phyloP scores from a whole-genome alignment of 2,888 invertebrate species.

The Drosophila falleni region DNA sequence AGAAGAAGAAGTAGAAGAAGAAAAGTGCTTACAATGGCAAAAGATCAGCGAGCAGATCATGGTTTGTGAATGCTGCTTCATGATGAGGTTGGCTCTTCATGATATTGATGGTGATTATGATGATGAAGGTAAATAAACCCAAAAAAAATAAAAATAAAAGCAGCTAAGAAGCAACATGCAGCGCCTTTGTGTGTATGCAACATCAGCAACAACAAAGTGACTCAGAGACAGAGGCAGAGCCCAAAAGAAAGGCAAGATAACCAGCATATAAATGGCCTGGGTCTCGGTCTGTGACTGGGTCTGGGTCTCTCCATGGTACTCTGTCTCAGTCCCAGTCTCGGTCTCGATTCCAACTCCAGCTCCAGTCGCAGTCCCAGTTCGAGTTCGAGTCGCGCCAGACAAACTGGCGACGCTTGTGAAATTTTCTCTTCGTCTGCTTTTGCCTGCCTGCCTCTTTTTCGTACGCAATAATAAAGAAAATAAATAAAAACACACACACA shows the following conservation, averaged over 20 bases:
- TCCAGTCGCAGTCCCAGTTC: background rate
- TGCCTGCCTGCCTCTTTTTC: constrained; percentile 60
- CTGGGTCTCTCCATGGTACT: constrained; percentile 27
- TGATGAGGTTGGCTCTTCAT: constrained; percentile 19
- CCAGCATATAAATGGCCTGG: constrained; percentile 68
- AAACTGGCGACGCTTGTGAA: constrained; percentile 84
- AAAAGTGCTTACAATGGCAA: constrained; percentile 54
- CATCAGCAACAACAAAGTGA: constrained; percentile 52
- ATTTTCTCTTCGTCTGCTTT: constrained; percentile 68
- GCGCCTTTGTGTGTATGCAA: constrained; percentile 55
- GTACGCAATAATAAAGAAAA: constrained; percentile 76
- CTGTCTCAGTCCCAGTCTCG: constrained; percentile 20
- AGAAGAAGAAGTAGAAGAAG: constrained; percentile 9
- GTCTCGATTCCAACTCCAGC: constrained; percentile 14
- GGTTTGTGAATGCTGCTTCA: constrained; percentile 34
- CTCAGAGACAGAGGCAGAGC: constrained; percentile 39
- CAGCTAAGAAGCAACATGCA: constrained; percentile 56
- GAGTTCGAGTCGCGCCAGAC: constrained; percentile 77
- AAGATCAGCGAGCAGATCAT: constrained; percentile 65
- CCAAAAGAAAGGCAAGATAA: constrained; percentile 68
- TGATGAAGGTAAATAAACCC: constrained; percentile 68
- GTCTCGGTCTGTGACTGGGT: constrained; percentile 23
- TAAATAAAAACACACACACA: constrained; percentile 61
- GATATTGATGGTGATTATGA: constrained; percentile 35
- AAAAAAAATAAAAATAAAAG: constrained; percentile 51